A percentile compares a stretch with the other conserved stretches of the same genome.
phyloP scores from a whole-genome alignment of 92 coral and sea anemone species.

The Diadumene lineata region DNA sequence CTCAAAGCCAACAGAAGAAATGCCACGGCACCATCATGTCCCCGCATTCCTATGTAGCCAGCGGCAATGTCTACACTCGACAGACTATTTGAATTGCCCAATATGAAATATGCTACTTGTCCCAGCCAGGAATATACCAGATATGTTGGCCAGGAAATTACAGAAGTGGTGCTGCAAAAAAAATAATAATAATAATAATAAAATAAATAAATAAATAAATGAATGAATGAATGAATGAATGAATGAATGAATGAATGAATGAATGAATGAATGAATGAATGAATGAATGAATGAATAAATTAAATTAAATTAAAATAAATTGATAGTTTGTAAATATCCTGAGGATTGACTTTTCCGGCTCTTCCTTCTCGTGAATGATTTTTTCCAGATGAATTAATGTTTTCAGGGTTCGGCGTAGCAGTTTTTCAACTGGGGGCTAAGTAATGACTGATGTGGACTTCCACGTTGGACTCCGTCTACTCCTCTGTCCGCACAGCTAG shows the following conservation, averaged over 20 bases:
- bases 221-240: no score
- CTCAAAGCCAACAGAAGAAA: constrained; percentile 55
- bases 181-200: not conserved
- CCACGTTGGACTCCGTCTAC: no score
- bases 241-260: no score
- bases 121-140: constrained; percentile 79
- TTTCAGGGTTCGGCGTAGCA: no score
- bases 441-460: no score
- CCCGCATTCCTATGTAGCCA: constrained; percentile 89
- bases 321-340: not conserved
- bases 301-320: no score
- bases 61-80: constrained; percentile 91
- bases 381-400: no score
- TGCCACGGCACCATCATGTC: constrained; percentile 59
- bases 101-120: constrained; percentile 77
- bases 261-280: no score
- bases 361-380: no score
- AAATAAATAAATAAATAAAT: no score
- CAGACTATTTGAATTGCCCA: constrained; percentile 92
- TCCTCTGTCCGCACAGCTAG: not conserved
- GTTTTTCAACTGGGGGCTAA: no score
- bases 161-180: constrained; percentile 32
- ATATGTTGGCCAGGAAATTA: constrained; percentile 43
- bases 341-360: not conserved
- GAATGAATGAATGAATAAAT: no score